phyloP scores from a whole-genome alignment of 2,113 vertebrate species.

The Desmodus rotundus region DNA sequence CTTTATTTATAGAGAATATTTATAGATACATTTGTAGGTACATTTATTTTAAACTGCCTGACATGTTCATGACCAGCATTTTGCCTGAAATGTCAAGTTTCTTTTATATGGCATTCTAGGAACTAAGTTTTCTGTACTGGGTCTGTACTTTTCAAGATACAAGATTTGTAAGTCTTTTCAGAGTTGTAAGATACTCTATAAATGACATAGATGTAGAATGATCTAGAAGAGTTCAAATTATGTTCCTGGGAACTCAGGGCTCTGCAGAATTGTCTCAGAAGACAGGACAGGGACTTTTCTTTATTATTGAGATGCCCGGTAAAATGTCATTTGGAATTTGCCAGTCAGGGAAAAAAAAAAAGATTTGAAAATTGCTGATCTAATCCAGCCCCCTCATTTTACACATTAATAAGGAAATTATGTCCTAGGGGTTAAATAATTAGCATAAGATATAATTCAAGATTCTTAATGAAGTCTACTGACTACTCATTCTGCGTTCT shows the following conservation, averaged over 20 bases:
- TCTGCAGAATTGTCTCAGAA: neutral
- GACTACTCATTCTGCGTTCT: neutral
- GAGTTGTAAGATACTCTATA: neutral
- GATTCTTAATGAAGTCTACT: neutral
- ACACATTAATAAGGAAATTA: conserved; percentile 6
- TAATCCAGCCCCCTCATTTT: neutral
- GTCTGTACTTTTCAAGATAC: neutral
- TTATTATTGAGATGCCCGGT: neutral
- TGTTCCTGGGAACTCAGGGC: neutral
- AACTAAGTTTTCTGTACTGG: neutral
- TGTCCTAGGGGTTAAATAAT: neutral
- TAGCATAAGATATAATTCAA: neutral
- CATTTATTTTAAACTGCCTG: neutral
- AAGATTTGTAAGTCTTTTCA: conserved; percentile 9
- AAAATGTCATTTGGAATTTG: conserved; percentile 23
- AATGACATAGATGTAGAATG: neutral
- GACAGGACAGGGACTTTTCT: neutral
- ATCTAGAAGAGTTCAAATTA: neutral
- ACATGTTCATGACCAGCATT: conserved; percentile 15
- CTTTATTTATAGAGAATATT: conserved; percentile 18
- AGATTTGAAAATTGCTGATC: neutral
- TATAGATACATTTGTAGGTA: conserved; percentile 23
- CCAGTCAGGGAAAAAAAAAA: neutral
- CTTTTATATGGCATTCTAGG: neutral
- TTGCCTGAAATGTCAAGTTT: conserved; percentile 9